Conservation (phyloP, 2,113 vertebrate genomes). For the Dasyprocta punctata region DNA sequence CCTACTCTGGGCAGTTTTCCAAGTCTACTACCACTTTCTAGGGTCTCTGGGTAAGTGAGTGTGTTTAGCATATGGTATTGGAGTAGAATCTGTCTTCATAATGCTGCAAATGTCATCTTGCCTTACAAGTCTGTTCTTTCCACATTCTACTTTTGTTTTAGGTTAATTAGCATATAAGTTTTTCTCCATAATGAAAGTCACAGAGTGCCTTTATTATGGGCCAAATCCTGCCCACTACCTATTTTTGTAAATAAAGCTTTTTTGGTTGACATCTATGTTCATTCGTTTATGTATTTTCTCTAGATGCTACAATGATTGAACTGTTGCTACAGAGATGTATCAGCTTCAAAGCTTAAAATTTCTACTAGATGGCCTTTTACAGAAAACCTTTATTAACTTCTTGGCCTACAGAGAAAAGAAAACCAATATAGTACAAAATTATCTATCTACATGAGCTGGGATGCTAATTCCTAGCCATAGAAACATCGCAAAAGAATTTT, state of each 20-base stretch:
- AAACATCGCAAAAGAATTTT: constrained; percentile 21
- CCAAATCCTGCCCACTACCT: background rate
- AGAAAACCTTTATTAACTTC: constrained; percentile 6
- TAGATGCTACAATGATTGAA: background rate
- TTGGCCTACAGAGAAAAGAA: background rate
- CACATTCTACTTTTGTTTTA: constrained; percentile 19
- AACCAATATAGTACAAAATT: background rate
- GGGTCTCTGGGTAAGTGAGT: background rate
- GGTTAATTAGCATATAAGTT: background rate
- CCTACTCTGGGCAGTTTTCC: background rate
- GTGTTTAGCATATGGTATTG: background rate
- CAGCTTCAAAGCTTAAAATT: background rate
- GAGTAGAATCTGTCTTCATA: background rate
- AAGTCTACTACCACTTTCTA: background rate
- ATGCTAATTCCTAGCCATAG: background rate
- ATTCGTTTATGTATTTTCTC: background rate
- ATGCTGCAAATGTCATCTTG: background rate
- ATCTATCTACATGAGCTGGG: background rate
- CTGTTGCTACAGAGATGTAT: background rate
- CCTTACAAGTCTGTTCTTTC: constrained; percentile 5
- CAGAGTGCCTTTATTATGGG: background rate
- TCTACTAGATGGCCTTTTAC: background rate
- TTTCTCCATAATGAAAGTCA: background rate
- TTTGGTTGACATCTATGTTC: background rate
- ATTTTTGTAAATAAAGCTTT: constrained; percentile 30